These are phyloP conservation scores for Allobates femoralis DNA, from an alignment of 2,797 vertebrate species.

Conservation along the genomic window DNA sequence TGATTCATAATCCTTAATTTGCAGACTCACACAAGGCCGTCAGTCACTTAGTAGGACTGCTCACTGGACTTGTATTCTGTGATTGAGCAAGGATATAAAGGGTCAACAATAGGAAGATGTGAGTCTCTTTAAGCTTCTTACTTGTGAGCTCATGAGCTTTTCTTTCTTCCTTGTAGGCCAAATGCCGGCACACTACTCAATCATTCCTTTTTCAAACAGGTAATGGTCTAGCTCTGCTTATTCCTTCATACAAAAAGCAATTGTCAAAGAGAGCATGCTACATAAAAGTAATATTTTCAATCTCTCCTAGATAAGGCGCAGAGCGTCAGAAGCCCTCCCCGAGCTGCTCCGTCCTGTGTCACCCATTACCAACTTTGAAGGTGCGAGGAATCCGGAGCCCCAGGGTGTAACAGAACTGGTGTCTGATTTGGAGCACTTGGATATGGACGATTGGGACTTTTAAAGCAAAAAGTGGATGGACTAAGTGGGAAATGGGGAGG, in stretches of 20 bases:
- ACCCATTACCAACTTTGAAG: slow-evolving; percentile 84
- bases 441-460: slow-evolving; percentile 98
- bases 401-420: slow-evolving; percentile 88
- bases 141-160: neutral
- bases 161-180: slow-evolving; percentile 78
- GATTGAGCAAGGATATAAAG: too few species aligned
- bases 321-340: slow-evolving; percentile 89
- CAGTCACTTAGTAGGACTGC: too few species aligned
- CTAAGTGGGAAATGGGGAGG: neutral
- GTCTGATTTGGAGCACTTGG: slow-evolving; percentile 88
- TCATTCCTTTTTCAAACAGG: slow-evolving; percentile 98
- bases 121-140: neutral
- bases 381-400: slow-evolving; percentile 76
- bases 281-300: neutral
- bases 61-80: too few species aligned
- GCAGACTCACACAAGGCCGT: too few species aligned
- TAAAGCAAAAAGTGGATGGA: slow-evolving; percentile 66
- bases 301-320: slow-evolving; percentile 86
- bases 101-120: neutral
- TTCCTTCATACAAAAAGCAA: neutral
- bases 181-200: slow-evolving; percentile 85
- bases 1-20: too few species aligned
- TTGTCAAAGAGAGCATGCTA: neutral
- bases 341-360: slow-evolving; percentile 89
- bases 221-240: slow-evolving; percentile 65